Evolutionary conservation across 1,140 invertebrate species (phyloP), one percentile per base, ranked within the genome.

Genomic region (Lucilia sericata): DNA sequence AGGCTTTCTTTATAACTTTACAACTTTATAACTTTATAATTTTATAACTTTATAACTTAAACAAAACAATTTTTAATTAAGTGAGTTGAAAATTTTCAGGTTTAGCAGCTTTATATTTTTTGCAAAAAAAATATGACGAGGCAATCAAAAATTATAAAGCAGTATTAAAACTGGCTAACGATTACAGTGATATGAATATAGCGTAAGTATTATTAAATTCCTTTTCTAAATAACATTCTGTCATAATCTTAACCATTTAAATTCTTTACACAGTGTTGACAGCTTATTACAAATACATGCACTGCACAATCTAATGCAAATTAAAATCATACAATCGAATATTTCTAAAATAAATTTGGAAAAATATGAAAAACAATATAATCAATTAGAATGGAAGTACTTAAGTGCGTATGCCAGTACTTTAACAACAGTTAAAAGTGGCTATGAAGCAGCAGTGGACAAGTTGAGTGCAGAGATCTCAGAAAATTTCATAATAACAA

Each of bases 271-370:
- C 70, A 90, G 88, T 3, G 90, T 93, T 42, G 92, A 93, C 86
- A 92, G 91, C 76, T 88, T 93, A 42, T 90, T 93, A 85, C 92
- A 93, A 86, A 93, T 96, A 36, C 96, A 96, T 91, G 93, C 95
- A 0, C 88, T 95, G 80, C 92, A 95, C 86, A 96, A 96, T 89
- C 89, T 96, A 34, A 88, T 88, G 5, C 82, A 89, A 76, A 21
- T 82, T 21, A 82, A 82, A 82, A 42, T 47, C 13, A 36, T 82
- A 47, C 82, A 65, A 82, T 17, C 75, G 30, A 9, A 49, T 9
- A 49, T 51, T 10, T 7, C 42, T 7, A 25, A 21, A 12, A 34
- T 36, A 7, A 17, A 70, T 36, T 36, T 85, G 7, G 19, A 82
- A n/a, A 12, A 70, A 21, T 88, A 87, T 78, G 83, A 85, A 17